Conservation (phyloP, 2,888 invertebrate species). For the Drosophila kuntzei region DNA sequence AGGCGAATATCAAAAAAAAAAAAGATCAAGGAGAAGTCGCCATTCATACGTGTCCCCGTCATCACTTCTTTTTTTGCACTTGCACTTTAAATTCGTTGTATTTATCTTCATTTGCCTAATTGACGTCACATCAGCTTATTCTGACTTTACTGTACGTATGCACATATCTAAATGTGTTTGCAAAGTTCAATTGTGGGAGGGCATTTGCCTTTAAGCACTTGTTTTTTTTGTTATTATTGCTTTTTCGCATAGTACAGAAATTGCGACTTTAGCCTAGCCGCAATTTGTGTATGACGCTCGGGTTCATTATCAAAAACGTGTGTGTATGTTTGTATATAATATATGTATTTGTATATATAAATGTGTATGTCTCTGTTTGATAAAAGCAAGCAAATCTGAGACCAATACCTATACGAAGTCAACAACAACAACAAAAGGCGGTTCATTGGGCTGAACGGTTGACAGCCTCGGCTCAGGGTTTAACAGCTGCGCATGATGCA, state of each 20-base stretch:
- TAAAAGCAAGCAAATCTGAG: slow-evolving; percentile 51
- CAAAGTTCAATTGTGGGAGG: slow-evolving; percentile 66
- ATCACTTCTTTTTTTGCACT: slow-evolving; percentile 36
- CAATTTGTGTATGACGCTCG: slow-evolving; percentile 47
- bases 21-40: slow-evolving; percentile 23
- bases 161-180: slow-evolving; percentile 32
- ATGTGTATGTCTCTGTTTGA: slow-evolving; percentile 26
- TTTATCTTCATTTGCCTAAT: slow-evolving; percentile 62
- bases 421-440: slow-evolving; percentile 64
- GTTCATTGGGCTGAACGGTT: slow-evolving; percentile 69
- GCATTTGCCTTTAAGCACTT: slow-evolving; percentile 67
- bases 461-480: slow-evolving; percentile 63
- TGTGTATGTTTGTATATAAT: slow-evolving; percentile 16
- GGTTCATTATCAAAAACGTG: slow-evolving; percentile 67
- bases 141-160: slow-evolving; percentile 27
- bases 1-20: slow-evolving; percentile 43
- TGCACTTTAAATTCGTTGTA: slow-evolving; percentile 49
- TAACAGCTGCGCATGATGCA: slow-evolving; percentile 68
- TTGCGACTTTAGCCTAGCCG: slow-evolving; percentile 71
- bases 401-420: slow-evolving; percentile 43
- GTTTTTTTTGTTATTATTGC: slow-evolving; percentile 44
- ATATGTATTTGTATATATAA: slow-evolving; percentile 23
- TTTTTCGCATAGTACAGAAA: slow-evolving; percentile 66
- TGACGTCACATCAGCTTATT: slow-evolving; percentile 68
- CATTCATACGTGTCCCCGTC: slow-evolving; percentile 40